phyloP scores from a whole-genome alignment of 1,140 invertebrate genomes.

The Apocrypta bakeri region DNA sequence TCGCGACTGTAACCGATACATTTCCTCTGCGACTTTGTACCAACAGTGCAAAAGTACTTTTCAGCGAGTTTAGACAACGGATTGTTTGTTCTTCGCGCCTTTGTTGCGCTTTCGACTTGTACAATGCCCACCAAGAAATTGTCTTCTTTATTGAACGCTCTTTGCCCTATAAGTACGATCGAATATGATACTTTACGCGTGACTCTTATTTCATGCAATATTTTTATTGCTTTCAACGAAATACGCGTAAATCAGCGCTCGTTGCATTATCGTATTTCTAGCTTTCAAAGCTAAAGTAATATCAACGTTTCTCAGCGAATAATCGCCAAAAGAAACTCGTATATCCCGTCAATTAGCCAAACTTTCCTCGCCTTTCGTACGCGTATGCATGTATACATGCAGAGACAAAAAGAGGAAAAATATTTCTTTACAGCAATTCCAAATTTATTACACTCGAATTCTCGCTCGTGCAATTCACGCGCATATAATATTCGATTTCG shows the following conservation, averaged over 20 bases:
- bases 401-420: too few relatives aligned
- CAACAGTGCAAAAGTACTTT: not conserved
- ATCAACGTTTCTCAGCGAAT: too few relatives aligned
- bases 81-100: conserved; percentile 14
- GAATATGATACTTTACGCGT: not conserved
- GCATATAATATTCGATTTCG: conserved; percentile 4
- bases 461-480: not conserved
- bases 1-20: conserved; percentile 57
- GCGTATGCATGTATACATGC: not conserved
- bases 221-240: not conserved
- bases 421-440: too few relatives aligned
- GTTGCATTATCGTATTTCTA: too few relatives aligned
- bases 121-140: not conserved
- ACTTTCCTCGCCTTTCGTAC: not conserved
- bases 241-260: too few relatives aligned
- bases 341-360: conserved; percentile 38
- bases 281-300: too few relatives aligned
- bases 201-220: not conserved
- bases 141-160: not conserved
- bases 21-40: conserved; percentile 23
- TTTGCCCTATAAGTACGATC: too few relatives aligned
- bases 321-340: not conserved
- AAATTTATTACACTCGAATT: conserved; percentile 38
- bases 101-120: not conserved
- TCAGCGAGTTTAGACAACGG: conserved; percentile 13